phyloP scores from a whole-genome alignment of 2,888 invertebrate species.

The Ernsta delagoae region DNA sequence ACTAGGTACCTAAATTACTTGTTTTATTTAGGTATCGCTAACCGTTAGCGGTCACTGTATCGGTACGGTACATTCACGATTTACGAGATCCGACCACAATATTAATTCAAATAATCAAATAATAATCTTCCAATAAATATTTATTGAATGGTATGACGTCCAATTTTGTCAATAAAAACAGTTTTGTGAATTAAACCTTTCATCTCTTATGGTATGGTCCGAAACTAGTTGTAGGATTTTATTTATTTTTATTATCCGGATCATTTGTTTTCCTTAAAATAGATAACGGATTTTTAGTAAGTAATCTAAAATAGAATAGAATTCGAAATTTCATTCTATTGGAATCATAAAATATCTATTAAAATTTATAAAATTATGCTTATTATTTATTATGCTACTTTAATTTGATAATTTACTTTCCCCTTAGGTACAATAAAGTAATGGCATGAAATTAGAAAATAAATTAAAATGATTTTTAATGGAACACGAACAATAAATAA shows the following conservation, averaged over 20 bases:
- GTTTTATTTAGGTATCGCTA: background rate
- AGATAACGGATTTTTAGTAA: no score
- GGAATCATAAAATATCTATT: no score
- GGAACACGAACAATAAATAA: no score
- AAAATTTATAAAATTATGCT: no score
- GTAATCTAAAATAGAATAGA: no score
- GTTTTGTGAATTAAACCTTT: background rate
- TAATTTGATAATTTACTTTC: no score
- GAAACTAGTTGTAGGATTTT: background rate
- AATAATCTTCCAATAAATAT: background rate
- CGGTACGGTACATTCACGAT: background rate
- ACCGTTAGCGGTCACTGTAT: constrained; percentile 1
- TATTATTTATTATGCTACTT: no score
- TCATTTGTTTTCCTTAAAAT: background rate
- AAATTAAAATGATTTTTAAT: no score
- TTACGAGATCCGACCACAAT: background rate
- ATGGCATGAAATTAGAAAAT: no score
- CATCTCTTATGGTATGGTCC: no score
- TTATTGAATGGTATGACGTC: background rate
- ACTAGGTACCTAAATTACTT: background rate
- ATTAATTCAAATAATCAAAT: background rate
- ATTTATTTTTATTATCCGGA: background rate
- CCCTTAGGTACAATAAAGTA: no score
- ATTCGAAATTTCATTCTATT: no score
- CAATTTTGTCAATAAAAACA: background rate